Evolutionary conservation across 2,113 vertebrate genomes (phyloP).

Genomic region (Hydrolagus affinis): DNA sequence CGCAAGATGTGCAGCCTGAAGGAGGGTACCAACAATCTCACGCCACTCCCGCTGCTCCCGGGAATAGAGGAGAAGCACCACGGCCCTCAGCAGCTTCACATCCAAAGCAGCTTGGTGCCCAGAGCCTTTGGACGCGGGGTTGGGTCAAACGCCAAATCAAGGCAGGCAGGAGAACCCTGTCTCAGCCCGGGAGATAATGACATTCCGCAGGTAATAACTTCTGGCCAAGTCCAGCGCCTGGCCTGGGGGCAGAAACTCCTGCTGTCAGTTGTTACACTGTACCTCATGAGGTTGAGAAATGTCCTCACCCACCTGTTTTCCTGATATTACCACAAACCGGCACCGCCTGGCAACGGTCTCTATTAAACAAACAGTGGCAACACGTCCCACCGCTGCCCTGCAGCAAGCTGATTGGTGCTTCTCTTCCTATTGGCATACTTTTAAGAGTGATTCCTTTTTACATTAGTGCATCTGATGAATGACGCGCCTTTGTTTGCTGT

Average conservation of each 20-base stretch:
- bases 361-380: background rate
- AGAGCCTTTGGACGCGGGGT: background rate
- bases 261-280: too few species aligned
- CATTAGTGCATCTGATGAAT: too few species aligned
- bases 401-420: too few species aligned
- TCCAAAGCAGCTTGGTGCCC: background rate
- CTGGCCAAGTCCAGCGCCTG: background rate
- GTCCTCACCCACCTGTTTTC: background rate
- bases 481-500: too few species aligned
- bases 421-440: too few species aligned
- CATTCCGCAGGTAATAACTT: slow-evolving; percentile 20
- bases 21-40: too few species aligned
- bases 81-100: slow-evolving; percentile 22
- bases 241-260: too few species aligned
- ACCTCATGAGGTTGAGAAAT: too few species aligned
- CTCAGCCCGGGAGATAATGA: slow-evolving; percentile 18
- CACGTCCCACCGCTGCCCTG: background rate
- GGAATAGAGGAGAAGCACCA: slow-evolving; percentile 4
- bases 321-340: background rate
- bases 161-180: background rate
- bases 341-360: slow-evolving; percentile 1
- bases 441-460: too few species aligned
- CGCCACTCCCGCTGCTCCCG: background rate
- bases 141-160: slow-evolving; percentile 1
- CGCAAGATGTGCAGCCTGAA: too few species aligned